These are phyloP conservation scores for Disparrhopalites patrizii DNA, from an alignment of 2,888 invertebrate species.

Conservation along the genomic window DNA sequence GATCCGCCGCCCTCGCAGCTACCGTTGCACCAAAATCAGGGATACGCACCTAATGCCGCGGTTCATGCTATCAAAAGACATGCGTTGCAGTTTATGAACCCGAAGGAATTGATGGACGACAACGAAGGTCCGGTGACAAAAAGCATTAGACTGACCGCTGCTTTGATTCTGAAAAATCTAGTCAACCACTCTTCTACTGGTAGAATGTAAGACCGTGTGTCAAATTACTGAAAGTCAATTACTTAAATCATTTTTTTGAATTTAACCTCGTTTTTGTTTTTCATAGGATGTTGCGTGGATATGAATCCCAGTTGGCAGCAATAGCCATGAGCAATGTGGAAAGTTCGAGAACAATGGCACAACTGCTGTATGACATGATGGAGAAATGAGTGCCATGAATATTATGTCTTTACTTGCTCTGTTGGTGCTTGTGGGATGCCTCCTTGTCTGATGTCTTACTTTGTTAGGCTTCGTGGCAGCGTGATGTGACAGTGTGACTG, in stretches of 20 bases:
- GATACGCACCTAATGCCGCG: constrained; percentile 92
- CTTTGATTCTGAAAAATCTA: constrained; percentile 93
- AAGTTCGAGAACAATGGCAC: constrained; percentile 93
- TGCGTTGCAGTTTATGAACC: constrained; percentile 82
- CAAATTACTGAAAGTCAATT: not conserved
- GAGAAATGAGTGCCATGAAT: no score
- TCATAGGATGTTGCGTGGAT: constrained; percentile 79
- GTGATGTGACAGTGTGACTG: no score
- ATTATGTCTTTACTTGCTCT: no score
- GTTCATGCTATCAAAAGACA: constrained; percentile 95
- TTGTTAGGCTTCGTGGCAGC: no score
- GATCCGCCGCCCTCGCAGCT: constrained; percentile 57
- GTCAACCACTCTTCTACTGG: constrained; percentile 90
- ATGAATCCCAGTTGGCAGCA: constrained; percentile 88
- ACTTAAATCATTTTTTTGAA: not conserved
- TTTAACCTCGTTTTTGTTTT: not conserved
- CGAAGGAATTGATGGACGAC: constrained; percentile 89
- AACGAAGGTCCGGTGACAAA: constrained; percentile 99
- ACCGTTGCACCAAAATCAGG: constrained; percentile 66
- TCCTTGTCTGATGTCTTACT: no score
- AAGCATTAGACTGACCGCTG: constrained; percentile 94
- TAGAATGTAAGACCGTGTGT: constrained; percentile 65
- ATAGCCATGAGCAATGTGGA: constrained; percentile 95
- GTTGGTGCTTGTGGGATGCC: no score
- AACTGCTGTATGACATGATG: constrained; percentile 77